phyloP scores from a whole-genome alignment of 2,888 invertebrate species.

The Oligia strigilis region DNA sequence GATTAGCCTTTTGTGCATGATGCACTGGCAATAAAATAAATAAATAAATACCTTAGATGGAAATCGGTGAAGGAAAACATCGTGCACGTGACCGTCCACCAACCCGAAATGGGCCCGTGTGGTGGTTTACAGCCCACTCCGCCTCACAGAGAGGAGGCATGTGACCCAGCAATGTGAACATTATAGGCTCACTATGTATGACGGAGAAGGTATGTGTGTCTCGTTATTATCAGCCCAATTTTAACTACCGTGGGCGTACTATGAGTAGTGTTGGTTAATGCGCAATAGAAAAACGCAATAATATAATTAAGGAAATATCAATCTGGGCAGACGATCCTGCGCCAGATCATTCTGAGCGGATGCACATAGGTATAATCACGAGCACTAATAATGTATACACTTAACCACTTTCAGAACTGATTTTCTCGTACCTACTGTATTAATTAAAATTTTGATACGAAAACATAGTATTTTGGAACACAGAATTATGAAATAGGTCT shows the following conservation, averaged over 20 bases:
- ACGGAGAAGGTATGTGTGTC: too few relatives aligned
- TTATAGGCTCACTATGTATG: too few relatives aligned
- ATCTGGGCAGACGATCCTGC: not conserved
- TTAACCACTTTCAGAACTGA: not conserved
- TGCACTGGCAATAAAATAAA: slow-evolving; percentile 29
- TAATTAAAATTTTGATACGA: too few relatives aligned
- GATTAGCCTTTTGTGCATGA: slow-evolving; percentile 13
- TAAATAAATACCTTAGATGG: not conserved
- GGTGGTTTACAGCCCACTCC: too few relatives aligned
- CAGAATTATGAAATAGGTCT: not conserved
- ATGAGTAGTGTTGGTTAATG: too few relatives aligned
- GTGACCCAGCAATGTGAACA: too few relatives aligned
- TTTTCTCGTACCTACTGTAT: not conserved
- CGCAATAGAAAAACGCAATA: too few relatives aligned
- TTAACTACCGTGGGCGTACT: too few relatives aligned
- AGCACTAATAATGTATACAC: not conserved
- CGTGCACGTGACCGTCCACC: too few relatives aligned
- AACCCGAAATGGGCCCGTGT: too few relatives aligned
- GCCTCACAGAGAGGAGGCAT: too few relatives aligned
- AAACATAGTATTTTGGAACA: not conserved
- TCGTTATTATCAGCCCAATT: too few relatives aligned
- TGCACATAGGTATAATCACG: not conserved
- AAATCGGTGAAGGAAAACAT: not conserved
- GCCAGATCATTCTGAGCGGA: not conserved
- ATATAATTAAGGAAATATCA: not conserved